Percentiles rank a stretch among this genome's conserved stretches.
Evolutionary conservation across 2,888 invertebrate genomes (phyloP).

Genomic region (Apodemia hepburni): DNA sequence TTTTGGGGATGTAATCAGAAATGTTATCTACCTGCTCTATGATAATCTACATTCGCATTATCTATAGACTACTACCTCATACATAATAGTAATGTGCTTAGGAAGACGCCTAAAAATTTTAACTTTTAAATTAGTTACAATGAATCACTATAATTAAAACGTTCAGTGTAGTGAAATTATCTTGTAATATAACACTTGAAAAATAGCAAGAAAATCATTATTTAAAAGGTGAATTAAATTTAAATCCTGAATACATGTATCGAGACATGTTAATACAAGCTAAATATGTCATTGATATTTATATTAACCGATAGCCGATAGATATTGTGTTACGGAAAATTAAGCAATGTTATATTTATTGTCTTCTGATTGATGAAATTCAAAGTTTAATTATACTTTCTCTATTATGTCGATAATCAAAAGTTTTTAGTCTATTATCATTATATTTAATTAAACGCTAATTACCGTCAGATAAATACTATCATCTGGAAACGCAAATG

Average conservation of each 20-base stretch:
- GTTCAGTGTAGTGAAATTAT: not conserved
- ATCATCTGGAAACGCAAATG: too few species aligned
- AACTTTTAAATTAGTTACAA: not conserved
- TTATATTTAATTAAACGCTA: too few species aligned
- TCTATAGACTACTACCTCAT: not conserved
- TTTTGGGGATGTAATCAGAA: not conserved
- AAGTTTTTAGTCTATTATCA: too few species aligned
- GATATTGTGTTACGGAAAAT: not conserved
- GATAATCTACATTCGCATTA: not conserved
- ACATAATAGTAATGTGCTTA: not conserved
- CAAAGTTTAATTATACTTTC: too few species aligned
- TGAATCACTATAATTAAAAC: not conserved
- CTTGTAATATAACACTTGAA: not conserved
- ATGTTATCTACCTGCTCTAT: not conserved
- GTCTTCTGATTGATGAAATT: not conserved
- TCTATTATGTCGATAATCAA: not conserved
- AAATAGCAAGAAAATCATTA: not conserved
- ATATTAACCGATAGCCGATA: not conserved
- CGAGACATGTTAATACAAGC: not conserved
- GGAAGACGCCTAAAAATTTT: not conserved
- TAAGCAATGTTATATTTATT: not conserved
- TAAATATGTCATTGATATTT: not conserved
- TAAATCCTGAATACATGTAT: not conserved
- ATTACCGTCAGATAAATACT: too few species aligned
- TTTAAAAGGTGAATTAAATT: not conserved